Evolutionary conservation across 1,140 invertebrate species (phyloP).

Genomic region (Gonatopus flavifemur): DNA sequence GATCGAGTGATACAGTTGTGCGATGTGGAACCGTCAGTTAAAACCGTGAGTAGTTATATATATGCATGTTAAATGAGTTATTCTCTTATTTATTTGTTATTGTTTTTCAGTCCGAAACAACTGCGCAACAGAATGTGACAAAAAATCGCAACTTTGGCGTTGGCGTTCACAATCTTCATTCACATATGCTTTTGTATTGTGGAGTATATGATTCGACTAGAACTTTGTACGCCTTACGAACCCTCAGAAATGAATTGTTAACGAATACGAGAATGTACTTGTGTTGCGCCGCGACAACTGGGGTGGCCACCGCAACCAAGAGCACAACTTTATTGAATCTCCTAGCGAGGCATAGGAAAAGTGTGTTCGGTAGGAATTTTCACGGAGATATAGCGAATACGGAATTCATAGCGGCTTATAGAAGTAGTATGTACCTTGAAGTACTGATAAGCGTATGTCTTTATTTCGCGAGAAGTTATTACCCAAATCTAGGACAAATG

Average conservation of each 20-base stretch:
- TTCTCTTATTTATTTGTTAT: slow-evolving; percentile 1
- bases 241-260: slow-evolving; percentile 72
- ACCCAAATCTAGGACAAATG: slow-evolving; percentile 69
- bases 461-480: slow-evolving; percentile 81
- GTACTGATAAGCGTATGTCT: slow-evolving; percentile 77
- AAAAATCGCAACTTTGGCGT: slow-evolving; percentile 46
- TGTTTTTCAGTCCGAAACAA: slow-evolving; percentile 41
- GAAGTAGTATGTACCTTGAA: slow-evolving; percentile 84
- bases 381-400: slow-evolving; percentile 67
- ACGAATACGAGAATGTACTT: slow-evolving; percentile 75
- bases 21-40: slow-evolving; percentile 42
- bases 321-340: slow-evolving; percentile 65
- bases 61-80: slow-evolving; percentile 3
- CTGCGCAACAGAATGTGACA: slow-evolving; percentile 42
- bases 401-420: slow-evolving; percentile 65
- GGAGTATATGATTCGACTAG: slow-evolving; percentile 79
- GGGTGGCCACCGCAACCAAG: slow-evolving; percentile 61
- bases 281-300: slow-evolving; percentile 71
- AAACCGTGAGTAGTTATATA: slow-evolving; percentile 30
- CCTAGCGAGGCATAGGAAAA: slow-evolving; percentile 77
- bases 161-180: slow-evolving; percentile 75
- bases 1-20: slow-evolving; percentile 55
- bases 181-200: slow-evolving; percentile 80
- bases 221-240: slow-evolving; percentile 77
- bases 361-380: slow-evolving; percentile 79